These are phyloP conservation scores for Pseudois nayaur DNA, from an alignment of 2,113 vertebrate genomes.

Conservation along the genomic window DNA sequence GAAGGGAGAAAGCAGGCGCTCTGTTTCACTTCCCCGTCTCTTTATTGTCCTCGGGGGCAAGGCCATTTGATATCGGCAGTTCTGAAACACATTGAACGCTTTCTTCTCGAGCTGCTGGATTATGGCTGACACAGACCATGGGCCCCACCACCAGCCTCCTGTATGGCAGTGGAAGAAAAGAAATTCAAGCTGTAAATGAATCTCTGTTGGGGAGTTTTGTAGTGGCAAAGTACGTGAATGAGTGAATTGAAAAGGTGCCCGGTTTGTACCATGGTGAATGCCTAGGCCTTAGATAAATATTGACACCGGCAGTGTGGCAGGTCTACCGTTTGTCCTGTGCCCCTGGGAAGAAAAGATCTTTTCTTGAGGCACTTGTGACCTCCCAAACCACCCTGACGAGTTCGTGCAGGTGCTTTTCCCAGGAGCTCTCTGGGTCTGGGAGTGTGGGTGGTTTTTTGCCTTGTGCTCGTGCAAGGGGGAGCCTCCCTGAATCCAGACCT, in stretches of 20 bases:
- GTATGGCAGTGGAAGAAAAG: conserved; percentile 18
- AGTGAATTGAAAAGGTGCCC: conserved; percentile 59
- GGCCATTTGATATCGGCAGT: background rate
- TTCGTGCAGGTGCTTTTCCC: conserved; percentile 60
- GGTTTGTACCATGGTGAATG: conserved; percentile 63
- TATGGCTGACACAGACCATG: background rate
- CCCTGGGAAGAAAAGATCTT: conserved; percentile 68
- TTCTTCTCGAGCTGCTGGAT: background rate
- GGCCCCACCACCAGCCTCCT: conserved; percentile 1
- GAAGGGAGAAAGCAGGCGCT: background rate
- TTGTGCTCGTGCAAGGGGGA: conserved; percentile 3
- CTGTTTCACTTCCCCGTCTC: background rate
- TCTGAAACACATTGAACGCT: background rate
- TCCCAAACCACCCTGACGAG: conserved; percentile 57
- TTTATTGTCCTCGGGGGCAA: background rate
- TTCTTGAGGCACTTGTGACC: conserved; percentile 30
- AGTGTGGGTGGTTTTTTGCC: conserved; percentile 31
- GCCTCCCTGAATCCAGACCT: background rate
- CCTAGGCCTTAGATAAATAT: conserved; percentile 75
- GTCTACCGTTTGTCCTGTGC: conserved; percentile 57
- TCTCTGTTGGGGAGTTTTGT: conserved; percentile 59
- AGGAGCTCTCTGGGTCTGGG: background rate
- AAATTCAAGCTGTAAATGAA: conserved; percentile 53
- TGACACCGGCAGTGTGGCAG: conserved; percentile 76
- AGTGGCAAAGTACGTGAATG: conserved; percentile 41